These are phyloP conservation scores for Dasyprocta punctata DNA, from an alignment of 2,113 vertebrate genomes.

Conservation along the genomic window DNA sequence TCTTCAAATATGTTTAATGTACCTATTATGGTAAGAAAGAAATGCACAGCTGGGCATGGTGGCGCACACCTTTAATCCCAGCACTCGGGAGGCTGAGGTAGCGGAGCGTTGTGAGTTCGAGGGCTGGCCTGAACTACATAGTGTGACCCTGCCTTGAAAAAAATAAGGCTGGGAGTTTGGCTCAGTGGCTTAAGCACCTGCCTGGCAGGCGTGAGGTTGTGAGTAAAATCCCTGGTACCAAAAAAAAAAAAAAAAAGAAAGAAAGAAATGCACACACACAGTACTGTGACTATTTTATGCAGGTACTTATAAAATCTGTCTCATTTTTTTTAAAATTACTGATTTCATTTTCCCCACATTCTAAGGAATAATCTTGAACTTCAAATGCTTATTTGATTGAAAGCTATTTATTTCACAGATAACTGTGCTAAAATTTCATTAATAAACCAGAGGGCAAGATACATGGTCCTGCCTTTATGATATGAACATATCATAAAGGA, in stretches of 20 bases:
- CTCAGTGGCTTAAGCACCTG: too few species aligned
- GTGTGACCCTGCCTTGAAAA: too few species aligned
- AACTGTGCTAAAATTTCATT: background rate
- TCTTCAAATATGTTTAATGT: slow-evolving; percentile 14
- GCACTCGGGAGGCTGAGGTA: too few species aligned
- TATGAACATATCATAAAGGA: background rate
- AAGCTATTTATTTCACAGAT: slow-evolving; percentile 5
- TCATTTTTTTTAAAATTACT: slow-evolving; percentile 43
- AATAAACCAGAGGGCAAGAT: background rate
- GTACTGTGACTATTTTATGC: background rate
- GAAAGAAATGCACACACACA: background rate
- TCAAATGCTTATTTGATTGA: background rate
- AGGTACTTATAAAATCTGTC: slow-evolving; percentile 2
- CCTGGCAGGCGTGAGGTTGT: too few species aligned
- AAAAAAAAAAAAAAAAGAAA: too few species aligned
- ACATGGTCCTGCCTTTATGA: background rate
- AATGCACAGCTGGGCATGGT: too few species aligned
- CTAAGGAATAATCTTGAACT: background rate
- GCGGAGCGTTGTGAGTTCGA: too few species aligned
- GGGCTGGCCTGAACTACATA: too few species aligned
- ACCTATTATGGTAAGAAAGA: background rate
- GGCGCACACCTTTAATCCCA: too few species aligned
- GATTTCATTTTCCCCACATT: slow-evolving; percentile 1
- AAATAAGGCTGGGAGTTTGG: too few species aligned
- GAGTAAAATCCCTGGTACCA: too few species aligned